A percentile compares a stretch with the other conserved stretches of the same genome.
phyloP scores from a whole-genome alignment of 2,113 vertebrate species.

The Thymallus thymallus region DNA sequence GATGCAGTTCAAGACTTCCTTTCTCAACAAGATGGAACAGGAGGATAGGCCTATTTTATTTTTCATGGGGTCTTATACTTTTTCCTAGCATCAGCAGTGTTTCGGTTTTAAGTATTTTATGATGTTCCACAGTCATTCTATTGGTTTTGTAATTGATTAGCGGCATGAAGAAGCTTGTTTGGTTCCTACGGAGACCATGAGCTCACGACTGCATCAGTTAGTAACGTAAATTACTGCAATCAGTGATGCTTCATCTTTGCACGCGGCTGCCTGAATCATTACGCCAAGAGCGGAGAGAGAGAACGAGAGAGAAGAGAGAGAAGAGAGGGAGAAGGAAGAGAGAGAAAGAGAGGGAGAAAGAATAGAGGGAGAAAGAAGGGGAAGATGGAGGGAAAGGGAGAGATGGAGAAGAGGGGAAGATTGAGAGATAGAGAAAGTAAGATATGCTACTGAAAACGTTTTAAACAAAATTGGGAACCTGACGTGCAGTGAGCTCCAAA shows the following conservation, averaged over 20 bases:
- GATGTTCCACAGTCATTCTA: constrained; percentile 16
- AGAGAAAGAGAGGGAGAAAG: neutral
- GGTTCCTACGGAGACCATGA: neutral
- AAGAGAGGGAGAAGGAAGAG: neutral
- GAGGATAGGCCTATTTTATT: constrained; percentile 15
- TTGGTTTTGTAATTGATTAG: constrained; percentile 34
- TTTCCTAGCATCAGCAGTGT: constrained; percentile 38
- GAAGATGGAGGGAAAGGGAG: neutral
- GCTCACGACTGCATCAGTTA: constrained; percentile 6
- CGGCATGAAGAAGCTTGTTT: constrained; percentile 5
- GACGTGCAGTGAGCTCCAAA: too few relatives aligned
- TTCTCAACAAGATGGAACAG: constrained; percentile 17
- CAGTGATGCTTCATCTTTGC: neutral
- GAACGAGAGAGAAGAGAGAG: neutral
- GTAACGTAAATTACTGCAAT: constrained; percentile 10
- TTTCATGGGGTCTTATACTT: constrained; percentile 16
- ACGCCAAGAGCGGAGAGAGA: neutral
- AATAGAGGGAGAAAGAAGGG: neutral
- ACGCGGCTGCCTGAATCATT: neutral
- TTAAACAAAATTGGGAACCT: too few relatives aligned
- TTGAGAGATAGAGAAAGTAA: too few relatives aligned
- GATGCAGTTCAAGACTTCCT: constrained; percentile 25
- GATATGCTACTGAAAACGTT: neutral
- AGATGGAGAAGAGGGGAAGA: neutral
- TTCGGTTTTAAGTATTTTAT: constrained; percentile 19